Percentiles rank a stretch among this genome's conserved stretches.
These are phyloP conservation scores for Orius laevigatus DNA, from an alignment of 1,140 invertebrate species.

Conservation along the genomic window DNA sequence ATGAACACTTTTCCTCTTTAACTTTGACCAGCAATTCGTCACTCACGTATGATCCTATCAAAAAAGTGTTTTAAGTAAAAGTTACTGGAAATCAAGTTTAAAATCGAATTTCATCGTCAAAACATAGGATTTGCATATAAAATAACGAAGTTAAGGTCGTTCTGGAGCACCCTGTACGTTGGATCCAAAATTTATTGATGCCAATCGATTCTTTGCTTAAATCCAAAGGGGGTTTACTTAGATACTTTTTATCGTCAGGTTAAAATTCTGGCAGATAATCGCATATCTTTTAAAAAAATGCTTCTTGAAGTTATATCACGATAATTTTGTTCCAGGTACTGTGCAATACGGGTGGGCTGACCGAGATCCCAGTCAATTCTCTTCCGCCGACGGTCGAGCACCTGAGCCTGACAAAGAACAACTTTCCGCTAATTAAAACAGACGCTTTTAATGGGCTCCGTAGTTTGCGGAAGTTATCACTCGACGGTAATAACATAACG, in stretches of 20 bases:
- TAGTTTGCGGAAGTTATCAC: slow-evolving; percentile 48
- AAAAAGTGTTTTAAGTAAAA: too few species aligned
- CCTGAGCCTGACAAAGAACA: slow-evolving; percentile 61
- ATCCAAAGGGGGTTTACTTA: too few species aligned
- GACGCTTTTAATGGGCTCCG: slow-evolving; percentile 60
- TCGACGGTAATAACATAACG: slow-evolving; percentile 66
- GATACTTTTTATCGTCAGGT: background rate
- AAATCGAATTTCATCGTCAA: too few species aligned
- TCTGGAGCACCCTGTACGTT: too few species aligned
- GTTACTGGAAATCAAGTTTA: too few species aligned
- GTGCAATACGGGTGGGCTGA: slow-evolving; percentile 64
- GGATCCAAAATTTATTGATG: too few species aligned
- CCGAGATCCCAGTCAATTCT: slow-evolving; percentile 52
- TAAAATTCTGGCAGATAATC: background rate
- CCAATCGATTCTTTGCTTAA: too few species aligned
- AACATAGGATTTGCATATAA: too few species aligned
- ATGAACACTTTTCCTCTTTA: background rate
- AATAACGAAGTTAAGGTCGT: too few species aligned
- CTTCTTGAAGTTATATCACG: background rate
- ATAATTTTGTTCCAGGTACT: slow-evolving; percentile 43
- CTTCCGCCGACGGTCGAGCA: slow-evolving; percentile 59
- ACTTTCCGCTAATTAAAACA: slow-evolving; percentile 54
- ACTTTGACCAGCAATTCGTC: background rate
- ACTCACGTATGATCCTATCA: background rate
- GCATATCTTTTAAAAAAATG: background rate